These are phyloP conservation scores for Dicrostonyx torquatus DNA, from an alignment of 2,797 vertebrate species.

Conservation along the genomic window DNA sequence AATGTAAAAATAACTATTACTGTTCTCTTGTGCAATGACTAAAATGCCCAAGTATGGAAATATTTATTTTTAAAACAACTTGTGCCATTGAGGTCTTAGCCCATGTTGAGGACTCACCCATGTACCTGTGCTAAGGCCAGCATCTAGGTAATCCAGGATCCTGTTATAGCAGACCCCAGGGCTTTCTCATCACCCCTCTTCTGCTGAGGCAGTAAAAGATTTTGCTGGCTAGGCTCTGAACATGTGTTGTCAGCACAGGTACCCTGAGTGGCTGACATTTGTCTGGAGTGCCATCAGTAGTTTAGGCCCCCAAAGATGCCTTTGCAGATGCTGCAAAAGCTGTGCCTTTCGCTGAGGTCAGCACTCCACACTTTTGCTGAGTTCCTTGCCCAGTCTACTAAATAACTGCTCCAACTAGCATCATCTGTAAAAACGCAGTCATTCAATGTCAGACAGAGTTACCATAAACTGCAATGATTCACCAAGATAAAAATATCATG, in stretches of 20 bases:
- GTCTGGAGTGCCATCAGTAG: slow-evolving; percentile 16
- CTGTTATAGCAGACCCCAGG: neutral
- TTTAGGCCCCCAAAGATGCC: neutral
- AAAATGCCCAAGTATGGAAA: neutral
- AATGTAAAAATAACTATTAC: neutral
- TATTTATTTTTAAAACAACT: slow-evolving; percentile 8
- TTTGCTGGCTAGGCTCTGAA: neutral
- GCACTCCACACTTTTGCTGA: neutral
- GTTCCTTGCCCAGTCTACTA: neutral
- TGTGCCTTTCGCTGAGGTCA: neutral
- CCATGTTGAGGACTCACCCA: neutral
- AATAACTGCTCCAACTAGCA: neutral
- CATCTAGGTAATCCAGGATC: neutral
- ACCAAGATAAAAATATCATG: slow-evolving; percentile 37
- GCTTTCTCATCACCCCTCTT: neutral
- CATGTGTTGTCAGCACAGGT: neutral
- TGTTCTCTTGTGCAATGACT: neutral
- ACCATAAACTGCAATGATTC: slow-evolving; percentile 36
- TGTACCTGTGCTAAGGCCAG: neutral
- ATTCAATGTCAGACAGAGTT: slow-evolving; percentile 34
- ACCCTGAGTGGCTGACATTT: neutral
- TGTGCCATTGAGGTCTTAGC: neutral
- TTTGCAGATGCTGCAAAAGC: neutral
- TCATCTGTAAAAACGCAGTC: slow-evolving; percentile 5
- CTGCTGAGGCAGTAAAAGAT: neutral